Evolutionary conservation across 2,113 vertebrate genomes (phyloP), one percentile per base, ranked within the genome.

Genomic region (Phrynocephalus versicolor): DNA sequence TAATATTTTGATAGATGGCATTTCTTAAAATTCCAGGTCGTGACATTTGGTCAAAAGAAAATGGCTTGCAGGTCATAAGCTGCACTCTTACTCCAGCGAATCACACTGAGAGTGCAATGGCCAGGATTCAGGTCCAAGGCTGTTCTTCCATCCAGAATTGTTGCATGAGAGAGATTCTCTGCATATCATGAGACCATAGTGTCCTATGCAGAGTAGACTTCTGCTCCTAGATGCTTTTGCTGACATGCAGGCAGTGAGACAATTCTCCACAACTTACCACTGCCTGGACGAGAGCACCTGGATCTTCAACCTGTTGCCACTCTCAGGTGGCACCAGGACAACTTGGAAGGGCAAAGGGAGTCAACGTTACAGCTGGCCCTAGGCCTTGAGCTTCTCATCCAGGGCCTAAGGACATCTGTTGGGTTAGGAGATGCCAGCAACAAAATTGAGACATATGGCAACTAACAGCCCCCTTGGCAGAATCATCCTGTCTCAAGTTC

Each of bases 391-490:
- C 41, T 55, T 62, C 74, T 60, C 78, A 82, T 64, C 82, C 1
- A 70, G 15, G 72, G 45, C 37, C 75, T 72, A 83, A 75, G 75
- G 51, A 80, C 88, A 79, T 84, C 88, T 87, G 73, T 79, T 33
- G 55, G 69, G 79, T 83, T 88, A 75, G 21, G 19, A 85, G 84
- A 85, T 62, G 0, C 67, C 82, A 67, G 77, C 0, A 45, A 2
- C 0, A n/a, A 74, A 64, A 39, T 67, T 86, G 41, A 91, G 85
- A 25, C 80, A 72, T 23, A 58, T 1, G 73, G 85, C 85, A 74
- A 62, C 45, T 69, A 82, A 35, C 12, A n/a, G 82, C 14, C 45
- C 86, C 79, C 87, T 84, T 41, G 1, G 74, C 1, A 0, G 69
- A 84, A 89, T 67, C 60, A 87, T 0, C 39, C 58, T 23, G 86